Conservation (phyloP, 2,113 vertebrate genomes). For the Orientallactaga bullata region DNA sequence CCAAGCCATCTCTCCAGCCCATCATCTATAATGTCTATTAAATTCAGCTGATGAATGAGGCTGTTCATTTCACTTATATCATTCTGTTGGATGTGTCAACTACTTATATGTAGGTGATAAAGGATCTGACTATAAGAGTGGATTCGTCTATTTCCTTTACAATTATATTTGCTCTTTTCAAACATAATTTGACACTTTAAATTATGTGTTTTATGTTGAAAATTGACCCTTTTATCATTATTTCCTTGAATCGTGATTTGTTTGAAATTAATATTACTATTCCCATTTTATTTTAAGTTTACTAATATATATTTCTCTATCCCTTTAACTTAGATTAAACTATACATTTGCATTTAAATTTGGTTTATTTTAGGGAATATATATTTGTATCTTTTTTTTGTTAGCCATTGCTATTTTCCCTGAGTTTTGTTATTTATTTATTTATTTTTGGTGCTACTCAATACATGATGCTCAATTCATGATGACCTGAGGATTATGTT, state of each 20-base stretch:
- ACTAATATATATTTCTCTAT: not conserved
- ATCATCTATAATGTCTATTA: not conserved
- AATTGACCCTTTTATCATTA: not conserved
- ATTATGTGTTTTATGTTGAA: not conserved
- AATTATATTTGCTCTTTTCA: not conserved
- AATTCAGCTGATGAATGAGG: not conserved
- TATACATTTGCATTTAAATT: conserved; percentile 17
- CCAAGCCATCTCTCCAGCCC: too few relatives aligned
- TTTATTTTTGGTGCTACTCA: not conserved
- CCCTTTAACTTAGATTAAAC: not conserved
- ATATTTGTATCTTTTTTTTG: not conserved
- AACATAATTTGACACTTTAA: not conserved
- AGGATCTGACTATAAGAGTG: not conserved
- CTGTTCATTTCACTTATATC: not conserved
- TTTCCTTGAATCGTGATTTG: not conserved
- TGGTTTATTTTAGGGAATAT: not conserved
- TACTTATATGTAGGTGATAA: not conserved
- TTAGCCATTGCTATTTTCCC: not conserved
- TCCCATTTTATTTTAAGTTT: not conserved
- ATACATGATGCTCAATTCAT: not conserved
- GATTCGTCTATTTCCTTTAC: not conserved
- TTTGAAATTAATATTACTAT: not conserved
- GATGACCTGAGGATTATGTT: not conserved
- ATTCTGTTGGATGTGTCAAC: not conserved
- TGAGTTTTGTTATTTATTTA: not conserved